Conservation (phyloP, 2,113 vertebrate genomes). For the Ranitomeya variabilis region DNA sequence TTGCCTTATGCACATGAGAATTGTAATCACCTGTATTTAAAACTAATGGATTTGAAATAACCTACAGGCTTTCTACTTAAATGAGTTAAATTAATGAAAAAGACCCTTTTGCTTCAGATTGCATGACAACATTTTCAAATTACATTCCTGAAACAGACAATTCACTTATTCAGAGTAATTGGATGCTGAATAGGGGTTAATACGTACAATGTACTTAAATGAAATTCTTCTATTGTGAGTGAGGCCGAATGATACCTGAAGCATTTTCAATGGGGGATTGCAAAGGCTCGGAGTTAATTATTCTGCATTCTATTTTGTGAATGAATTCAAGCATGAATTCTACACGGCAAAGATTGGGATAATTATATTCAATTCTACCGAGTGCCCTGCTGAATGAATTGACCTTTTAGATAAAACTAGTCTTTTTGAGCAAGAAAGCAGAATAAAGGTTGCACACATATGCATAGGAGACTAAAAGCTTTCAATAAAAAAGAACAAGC, state of each 20-base stretch:
- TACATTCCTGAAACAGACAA: constrained; percentile 94
- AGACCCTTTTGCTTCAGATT: constrained; percentile 84
- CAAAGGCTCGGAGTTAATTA: constrained; percentile 90
- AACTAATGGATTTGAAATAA: constrained; percentile 94
- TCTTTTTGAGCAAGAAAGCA: constrained; percentile 90
- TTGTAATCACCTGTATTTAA: constrained; percentile 94
- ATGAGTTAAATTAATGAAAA: constrained; percentile 91
- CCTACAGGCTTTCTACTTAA: constrained; percentile 85
- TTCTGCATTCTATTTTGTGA: constrained; percentile 92
- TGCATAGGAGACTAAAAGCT: constrained; percentile 71
- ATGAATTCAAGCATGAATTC: constrained; percentile 99
- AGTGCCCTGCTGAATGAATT: constrained; percentile 95
- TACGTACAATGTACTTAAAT: constrained; percentile 99
- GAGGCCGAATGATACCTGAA: constrained; percentile 97
- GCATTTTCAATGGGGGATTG: constrained; percentile 93
- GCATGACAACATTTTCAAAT: constrained; percentile 97
- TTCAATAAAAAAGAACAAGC: constrained; percentile 62
- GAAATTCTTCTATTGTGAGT: constrained; percentile 99
- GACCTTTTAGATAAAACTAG: constrained; percentile 96
- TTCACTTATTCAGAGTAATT: constrained; percentile 99
- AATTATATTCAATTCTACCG: constrained; percentile 98
- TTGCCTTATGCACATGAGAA: constrained; percentile 77
- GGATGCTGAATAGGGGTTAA: constrained; percentile 99
- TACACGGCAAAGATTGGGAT: constrained; percentile 93
- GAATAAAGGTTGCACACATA: constrained; percentile 89